Conservation (phyloP, 1,140 invertebrate genomes). For the Octopus sinensis region DNA sequence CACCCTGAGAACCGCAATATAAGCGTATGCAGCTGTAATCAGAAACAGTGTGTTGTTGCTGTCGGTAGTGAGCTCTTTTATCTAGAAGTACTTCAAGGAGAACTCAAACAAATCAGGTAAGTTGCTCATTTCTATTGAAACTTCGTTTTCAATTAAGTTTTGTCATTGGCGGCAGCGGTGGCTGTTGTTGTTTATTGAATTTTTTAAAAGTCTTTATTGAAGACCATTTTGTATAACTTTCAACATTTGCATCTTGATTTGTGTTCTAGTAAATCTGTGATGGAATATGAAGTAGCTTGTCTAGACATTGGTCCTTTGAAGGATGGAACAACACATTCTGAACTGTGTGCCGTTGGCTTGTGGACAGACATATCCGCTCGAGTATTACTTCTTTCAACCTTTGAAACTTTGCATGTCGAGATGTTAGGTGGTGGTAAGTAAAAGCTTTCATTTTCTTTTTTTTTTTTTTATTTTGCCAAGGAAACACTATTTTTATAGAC, state of each 20-base stretch:
- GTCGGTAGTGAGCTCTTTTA: conserved; percentile 86
- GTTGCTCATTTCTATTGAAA: not conserved
- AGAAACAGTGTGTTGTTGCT: conserved; percentile 80
- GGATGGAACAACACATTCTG: conserved; percentile 61
- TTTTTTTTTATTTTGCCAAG: conserved; percentile 61
- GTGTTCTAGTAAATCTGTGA: conserved; percentile 56
- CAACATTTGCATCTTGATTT: not conserved
- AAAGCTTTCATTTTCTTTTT: not conserved
- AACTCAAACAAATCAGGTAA: conserved; percentile 53
- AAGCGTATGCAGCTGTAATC: conserved; percentile 83
- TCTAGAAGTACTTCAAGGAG: conserved; percentile 72
- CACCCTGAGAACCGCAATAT: conserved; percentile 74
- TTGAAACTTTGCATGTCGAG: conserved; percentile 72
- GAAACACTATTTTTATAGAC: conserved; percentile 50
- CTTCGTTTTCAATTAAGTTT: too few species aligned
- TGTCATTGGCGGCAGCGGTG: too few species aligned
- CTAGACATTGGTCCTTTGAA: conserved; percentile 86
- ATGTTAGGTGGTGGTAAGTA: conserved; percentile 75
- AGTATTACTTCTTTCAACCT: conserved; percentile 74
- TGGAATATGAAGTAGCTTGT: conserved; percentile 94
- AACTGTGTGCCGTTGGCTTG: conserved; percentile 85
- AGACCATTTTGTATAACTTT: too few species aligned
- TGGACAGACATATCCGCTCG: conserved; percentile 96
- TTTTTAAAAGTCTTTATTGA: too few species aligned
- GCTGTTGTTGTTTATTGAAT: too few species aligned